A percentile compares a stretch with the other conserved stretches of the same genome.
Evolutionary conservation across 2,888 invertebrate species (phyloP).

Genomic region (Lycocerus yunnanus): DNA sequence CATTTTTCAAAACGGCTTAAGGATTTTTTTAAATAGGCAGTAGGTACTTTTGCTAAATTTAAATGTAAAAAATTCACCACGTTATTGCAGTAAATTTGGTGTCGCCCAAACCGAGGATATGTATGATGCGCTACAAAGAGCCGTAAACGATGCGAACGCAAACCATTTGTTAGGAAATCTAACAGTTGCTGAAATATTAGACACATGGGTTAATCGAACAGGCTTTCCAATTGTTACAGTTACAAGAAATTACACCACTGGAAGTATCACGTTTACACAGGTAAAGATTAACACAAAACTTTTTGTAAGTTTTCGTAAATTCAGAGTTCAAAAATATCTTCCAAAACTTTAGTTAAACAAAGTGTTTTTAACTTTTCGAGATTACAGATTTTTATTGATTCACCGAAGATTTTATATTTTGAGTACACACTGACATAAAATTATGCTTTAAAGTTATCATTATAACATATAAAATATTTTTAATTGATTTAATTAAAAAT

Average conservation of each 20-base stretch:
- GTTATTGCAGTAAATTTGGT: slow-evolving; percentile 16
- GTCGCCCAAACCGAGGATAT: slow-evolving; percentile 42
- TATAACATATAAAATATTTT: neutral
- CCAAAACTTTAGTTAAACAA: neutral
- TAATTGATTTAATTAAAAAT: neutral
- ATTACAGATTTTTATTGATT: neutral
- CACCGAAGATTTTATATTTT: neutral
- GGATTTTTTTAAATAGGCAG: slow-evolving; percentile 2
- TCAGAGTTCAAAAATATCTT: neutral
- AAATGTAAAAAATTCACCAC: neutral
- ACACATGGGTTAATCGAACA: slow-evolving; percentile 15
- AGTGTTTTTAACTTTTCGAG: neutral
- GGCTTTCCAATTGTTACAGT: slow-evolving; percentile 29
- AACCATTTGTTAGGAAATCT: slow-evolving; percentile 1
- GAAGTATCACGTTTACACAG: slow-evolving; percentile 9
- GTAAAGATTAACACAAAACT: neutral
- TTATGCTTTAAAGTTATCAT: neutral
- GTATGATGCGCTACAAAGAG: slow-evolving; percentile 42
- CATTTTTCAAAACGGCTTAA: slow-evolving; percentile 3
- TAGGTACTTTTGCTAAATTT: neutral
- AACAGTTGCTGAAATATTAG: neutral
- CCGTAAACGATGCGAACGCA: neutral
- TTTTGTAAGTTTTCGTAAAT: neutral
- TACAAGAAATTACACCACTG: slow-evolving; percentile 1
- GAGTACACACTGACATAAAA: neutral